Conservation (phyloP, 2,888 invertebrate species). For the Temnothorax ravouxi region DNA sequence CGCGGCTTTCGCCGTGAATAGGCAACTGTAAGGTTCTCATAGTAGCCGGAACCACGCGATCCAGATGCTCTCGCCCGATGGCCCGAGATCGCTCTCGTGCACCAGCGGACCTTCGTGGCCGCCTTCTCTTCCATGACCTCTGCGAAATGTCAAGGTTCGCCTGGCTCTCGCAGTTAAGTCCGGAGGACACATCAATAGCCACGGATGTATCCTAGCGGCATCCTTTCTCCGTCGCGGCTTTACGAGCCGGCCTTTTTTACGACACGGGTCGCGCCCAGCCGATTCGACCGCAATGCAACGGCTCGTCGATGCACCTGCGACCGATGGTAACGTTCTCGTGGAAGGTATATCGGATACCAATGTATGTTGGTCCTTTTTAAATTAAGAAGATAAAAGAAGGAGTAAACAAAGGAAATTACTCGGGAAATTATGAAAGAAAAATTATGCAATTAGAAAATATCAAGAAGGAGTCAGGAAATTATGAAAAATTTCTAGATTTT, state of each 20-base stretch:
- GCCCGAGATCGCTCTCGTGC: conserved; percentile 60
- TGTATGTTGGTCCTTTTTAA: neutral
- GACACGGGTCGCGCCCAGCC: conserved; percentile 13
- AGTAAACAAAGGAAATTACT: neutral
- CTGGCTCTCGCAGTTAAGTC: neutral
- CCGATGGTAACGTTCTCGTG: neutral
- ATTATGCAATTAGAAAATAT: neutral
- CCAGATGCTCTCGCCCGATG: conserved; percentile 59
- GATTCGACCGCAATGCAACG: conserved; percentile 24
- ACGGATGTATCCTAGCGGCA: conserved; percentile 30
- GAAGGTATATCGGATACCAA: neutral
- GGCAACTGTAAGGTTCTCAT: conserved; percentile 62
- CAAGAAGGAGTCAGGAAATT: neutral
- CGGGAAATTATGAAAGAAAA: neutral
- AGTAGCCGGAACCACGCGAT: conserved; percentile 67
- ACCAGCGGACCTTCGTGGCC: conserved; percentile 38
- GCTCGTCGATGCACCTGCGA: conserved; percentile 31
- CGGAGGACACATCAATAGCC: conserved; percentile 65
- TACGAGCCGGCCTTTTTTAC: conserved; percentile 55
- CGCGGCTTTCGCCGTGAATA: conserved; percentile 54
- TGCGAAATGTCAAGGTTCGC: conserved; percentile 70
- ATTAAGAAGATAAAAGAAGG: neutral
- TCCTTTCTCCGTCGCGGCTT: conserved; percentile 25
- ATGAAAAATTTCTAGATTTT: neutral
- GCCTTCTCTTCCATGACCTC: conserved; percentile 41